Base-by-base conservation (phyloP, 2,888 invertebrate genomes). In the Beris chalybata region DNA sequence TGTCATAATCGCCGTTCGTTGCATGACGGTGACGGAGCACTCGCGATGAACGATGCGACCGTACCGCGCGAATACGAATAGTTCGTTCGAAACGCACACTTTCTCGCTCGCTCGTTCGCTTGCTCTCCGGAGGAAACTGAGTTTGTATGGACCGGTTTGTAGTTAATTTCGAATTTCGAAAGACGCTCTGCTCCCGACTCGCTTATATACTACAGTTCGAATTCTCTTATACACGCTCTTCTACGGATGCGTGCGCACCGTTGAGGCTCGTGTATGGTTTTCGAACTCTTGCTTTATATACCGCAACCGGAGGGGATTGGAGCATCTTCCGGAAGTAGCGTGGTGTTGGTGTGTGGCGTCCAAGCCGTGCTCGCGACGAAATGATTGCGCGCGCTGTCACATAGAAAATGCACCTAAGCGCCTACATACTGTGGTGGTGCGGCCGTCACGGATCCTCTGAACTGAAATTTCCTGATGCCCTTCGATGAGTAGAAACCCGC, bases 1-100 rank as follows among this genome's bases (percentile, higher is more conserved):
- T 79, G 80, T 79, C 79, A 79, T 79, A 79, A 80, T 77, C 50
- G 44, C 59, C 58, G 50, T 0, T 43, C 3, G 31, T 9, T 12
- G 48, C 44, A 31, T 61, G 47, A 52, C 38, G 52, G 32, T n/a
- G 38, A 59, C 30, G 50, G 59, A 52, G 15, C 43, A 56, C 57
- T 4, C 61, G 61, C 61, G 61, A 61, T 32, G 7, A 50, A 38
- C 31, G 50, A 61, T 52, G 52, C 22, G 22, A 22, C 22, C 22
- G 22, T 22, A 52, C 38, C 32, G 52, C 22, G 43, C n/a, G 38
- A 52, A 50, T 50, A 29, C 59, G n/a, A n/a, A 13, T 22, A 22
- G 22, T 3, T 3, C 22, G 22, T 22, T 22, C 22, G 3, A 22
- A 22, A 22, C 22, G 44, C 43, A 38, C 32, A 31, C 55, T 13